phyloP scores from a whole-genome alignment of 2,113 vertebrate genomes.

The Atractosteus spatula region DNA sequence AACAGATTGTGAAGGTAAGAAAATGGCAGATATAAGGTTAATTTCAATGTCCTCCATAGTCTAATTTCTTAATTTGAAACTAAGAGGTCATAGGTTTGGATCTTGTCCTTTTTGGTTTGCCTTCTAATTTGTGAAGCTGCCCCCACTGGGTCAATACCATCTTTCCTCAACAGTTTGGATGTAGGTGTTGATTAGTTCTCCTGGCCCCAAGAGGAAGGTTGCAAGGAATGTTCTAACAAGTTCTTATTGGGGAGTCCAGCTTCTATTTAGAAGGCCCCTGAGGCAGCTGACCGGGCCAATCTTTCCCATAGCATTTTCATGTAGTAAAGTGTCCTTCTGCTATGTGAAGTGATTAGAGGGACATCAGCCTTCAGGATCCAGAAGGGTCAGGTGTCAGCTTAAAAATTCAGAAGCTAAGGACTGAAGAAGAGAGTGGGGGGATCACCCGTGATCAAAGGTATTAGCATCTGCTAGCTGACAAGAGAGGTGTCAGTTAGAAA shows the following conservation, averaged over 20 bases:
- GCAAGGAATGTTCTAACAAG: not conserved
- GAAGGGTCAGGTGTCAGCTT: constrained; percentile 32
- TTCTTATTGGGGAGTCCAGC: not conserved
- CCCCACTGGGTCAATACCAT: constrained; percentile 5
- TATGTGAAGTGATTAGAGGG: constrained; percentile 39
- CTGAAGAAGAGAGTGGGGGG: constrained; percentile 14
- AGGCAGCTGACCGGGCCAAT: not conserved
- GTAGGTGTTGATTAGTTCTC: constrained; percentile 24
- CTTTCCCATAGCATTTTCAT: constrained; percentile 18
- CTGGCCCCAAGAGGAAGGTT: not conserved
- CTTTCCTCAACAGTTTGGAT: not conserved
- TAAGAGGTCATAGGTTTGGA: not conserved
- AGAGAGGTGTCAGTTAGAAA: constrained; percentile 29
- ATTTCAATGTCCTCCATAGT: not conserved
- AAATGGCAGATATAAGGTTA: not conserved
- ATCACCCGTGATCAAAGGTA: constrained; percentile 46
- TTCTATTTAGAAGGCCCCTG: not conserved
- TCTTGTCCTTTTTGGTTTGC: not conserved
- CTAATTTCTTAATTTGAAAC: not conserved
- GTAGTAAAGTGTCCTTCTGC: constrained; percentile 29
- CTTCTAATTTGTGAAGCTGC: constrained; percentile 8
- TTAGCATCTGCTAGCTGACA: constrained; percentile 33
- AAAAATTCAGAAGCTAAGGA: constrained; percentile 25
- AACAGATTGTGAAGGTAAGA: no score
- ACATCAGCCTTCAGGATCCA: constrained; percentile 28